These are phyloP conservation scores for Corvus hawaiiensis DNA, from an alignment of 2,113 vertebrate genomes.

Conservation along the genomic window DNA sequence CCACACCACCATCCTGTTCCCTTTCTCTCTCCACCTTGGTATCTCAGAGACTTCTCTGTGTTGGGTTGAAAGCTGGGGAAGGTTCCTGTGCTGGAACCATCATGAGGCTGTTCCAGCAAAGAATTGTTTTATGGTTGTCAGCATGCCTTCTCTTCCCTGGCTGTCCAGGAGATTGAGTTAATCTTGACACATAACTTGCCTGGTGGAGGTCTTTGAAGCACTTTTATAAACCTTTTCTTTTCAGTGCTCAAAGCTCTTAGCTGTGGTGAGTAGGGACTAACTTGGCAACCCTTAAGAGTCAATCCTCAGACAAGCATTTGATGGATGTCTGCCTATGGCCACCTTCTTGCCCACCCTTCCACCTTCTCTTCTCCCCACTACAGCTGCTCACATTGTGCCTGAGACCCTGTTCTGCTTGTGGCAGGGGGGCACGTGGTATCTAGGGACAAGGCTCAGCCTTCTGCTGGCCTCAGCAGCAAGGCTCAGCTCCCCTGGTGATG, in stretches of 20 bases:
- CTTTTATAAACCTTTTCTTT: not conserved
- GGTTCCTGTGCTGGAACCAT: not conserved
- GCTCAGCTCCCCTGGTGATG: not conserved
- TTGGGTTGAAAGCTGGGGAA: not conserved
- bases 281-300: slow-evolving; percentile 10
- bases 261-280: not conserved
- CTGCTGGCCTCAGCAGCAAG: not conserved
- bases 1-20: not conserved
- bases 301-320: slow-evolving; percentile 11
- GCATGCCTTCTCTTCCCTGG: not conserved
- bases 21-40: not conserved
- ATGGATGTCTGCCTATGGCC: not conserved
- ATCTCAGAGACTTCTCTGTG: not conserved
- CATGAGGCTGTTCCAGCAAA: not conserved
- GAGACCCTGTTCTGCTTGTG: not conserved
- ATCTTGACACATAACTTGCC: not conserved
- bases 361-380: not conserved
- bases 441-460: not conserved
- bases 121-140: not conserved
- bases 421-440: not conserved
- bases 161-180: slow-evolving; percentile 22
- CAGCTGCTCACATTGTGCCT: slow-evolving; percentile 16
- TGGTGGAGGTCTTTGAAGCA: slow-evolving; percentile 25
- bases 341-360: not conserved
- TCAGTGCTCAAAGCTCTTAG: not conserved